Percentiles rank a stretch among this genome's conserved stretches.
Conservation (phyloP, 2,113 vertebrate genomes). For the Triplophysa tibetana region DNA sequence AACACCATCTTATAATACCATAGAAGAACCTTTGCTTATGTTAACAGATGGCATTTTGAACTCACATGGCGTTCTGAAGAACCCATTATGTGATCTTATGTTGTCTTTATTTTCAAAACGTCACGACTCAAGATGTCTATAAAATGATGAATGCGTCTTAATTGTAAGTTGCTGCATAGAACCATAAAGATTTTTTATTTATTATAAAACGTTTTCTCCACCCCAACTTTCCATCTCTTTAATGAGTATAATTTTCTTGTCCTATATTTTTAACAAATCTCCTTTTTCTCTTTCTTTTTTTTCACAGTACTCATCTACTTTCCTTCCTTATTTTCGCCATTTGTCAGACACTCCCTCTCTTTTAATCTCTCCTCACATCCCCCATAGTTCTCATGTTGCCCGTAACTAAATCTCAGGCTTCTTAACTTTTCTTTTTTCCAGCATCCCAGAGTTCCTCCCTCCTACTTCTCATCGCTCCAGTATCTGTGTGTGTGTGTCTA, state of each 20-base stretch:
- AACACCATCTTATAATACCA: too few relatives aligned
- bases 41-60: too few relatives aligned
- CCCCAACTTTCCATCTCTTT: background rate
- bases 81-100: too few relatives aligned
- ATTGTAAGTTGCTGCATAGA: background rate
- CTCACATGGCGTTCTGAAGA: too few relatives aligned
- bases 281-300: background rate
- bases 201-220: background rate
- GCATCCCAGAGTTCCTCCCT: constrained; percentile 18
- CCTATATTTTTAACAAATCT: constrained; percentile 9
- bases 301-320: background rate
- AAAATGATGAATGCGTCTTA: background rate
- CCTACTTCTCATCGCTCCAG: constrained; percentile 7
- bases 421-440: constrained; percentile 19
- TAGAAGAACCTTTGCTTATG: too few relatives aligned
- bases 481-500: constrained; percentile 33
- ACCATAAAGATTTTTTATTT: constrained; percentile 1
- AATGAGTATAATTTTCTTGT: constrained; percentile 1
- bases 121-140: background rate
- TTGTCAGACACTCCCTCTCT: constrained; percentile 27
- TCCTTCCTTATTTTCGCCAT: constrained; percentile 23
- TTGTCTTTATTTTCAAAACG: background rate
- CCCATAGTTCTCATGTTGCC: constrained; percentile 15
- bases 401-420: constrained; percentile 29
- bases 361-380: constrained; percentile 29